Evolutionary conservation across 1,140 invertebrate species (phyloP), one percentile per base, ranked within the genome.

Genomic region (Drosophila albomicans): DNA sequence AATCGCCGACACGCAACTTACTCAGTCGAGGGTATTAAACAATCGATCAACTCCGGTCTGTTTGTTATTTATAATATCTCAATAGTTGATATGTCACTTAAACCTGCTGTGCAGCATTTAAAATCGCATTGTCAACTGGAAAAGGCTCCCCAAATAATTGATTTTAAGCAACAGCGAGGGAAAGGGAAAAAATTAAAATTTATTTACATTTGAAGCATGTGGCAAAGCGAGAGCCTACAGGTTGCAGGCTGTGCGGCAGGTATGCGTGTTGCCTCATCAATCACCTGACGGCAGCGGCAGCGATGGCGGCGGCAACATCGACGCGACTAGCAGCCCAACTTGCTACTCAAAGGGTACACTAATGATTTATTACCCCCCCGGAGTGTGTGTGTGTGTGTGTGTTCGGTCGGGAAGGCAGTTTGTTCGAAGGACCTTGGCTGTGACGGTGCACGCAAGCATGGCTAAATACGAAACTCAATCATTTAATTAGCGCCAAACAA

Each of bases 401-500:
- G 43, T 8, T 5, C 11, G 8, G n/a, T 11, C 10, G 7, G n/a
- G 15, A 16, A 15, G 1, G 32, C 0, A 16, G 25, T 16, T n/a
- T 5, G 41, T n/a, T 41, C 5, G 5, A n/a, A 16, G 6, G n/a
- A 30, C 20, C 0, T 1, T 11, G 35, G 32, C 20, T 25, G 20
- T 25, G 13, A n/a, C 30, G 20, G 28, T 28, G 64, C 20, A 66
- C 49, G 54, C 67, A 72, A 51, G 46, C 51, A 41, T 65, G 35
- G 71, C 82, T 79, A 82, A 82, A 87, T 87, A 72, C 84, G 80
- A 72, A 88, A 87, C 87, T 87, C 84, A 87, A 87, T 87, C 84
- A 87, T 87, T 87, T 88, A 87, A 87, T 87, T 87, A 87, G 80
- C 69, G 84, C 80, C 66, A 86, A 84, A 87, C 84, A 88, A 87